Evolutionary conservation across 1,140 invertebrate species (phyloP).

Genomic region (Chironomus striatipennis): DNA sequence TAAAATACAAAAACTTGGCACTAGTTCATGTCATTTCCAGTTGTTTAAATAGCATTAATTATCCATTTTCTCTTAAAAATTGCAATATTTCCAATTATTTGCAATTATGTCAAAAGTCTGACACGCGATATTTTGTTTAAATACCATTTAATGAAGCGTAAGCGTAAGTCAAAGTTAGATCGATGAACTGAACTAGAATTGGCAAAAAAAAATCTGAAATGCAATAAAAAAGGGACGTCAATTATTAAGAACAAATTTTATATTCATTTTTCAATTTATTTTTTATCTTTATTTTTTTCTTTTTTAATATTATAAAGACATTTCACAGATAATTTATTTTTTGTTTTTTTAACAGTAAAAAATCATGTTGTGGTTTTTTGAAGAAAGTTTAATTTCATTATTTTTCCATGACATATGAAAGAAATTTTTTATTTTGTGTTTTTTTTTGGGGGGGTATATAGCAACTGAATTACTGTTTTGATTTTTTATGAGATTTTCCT

Average conservation of each 20-base stretch:
- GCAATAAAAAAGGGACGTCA: neutral
- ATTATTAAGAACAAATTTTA: neutral
- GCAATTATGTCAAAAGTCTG: no score
- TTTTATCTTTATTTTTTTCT: slow-evolving; percentile 16
- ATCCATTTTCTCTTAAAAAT: no score
- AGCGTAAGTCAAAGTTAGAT: no score
- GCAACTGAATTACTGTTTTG: neutral
- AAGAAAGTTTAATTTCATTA: slow-evolving; percentile 9
- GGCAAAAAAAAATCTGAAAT: neutral
- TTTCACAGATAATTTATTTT: slow-evolving; percentile 21
- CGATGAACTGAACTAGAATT: no score
- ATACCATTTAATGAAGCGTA: no score
- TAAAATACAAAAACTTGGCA: no score
- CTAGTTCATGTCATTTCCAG: no score
- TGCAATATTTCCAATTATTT: no score
- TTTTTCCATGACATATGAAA: slow-evolving; percentile 3
- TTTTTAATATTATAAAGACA: slow-evolving; percentile 23
- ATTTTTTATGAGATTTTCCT: neutral
- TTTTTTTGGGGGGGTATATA: neutral
- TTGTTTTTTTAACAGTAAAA: slow-evolving; percentile 16
- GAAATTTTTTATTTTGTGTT: neutral
- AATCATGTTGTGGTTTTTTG: neutral
- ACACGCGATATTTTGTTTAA: no score
- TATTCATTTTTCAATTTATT: neutral
- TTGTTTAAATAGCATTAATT: no score